Conservation (phyloP, 2,888 invertebrate species). For the Caenorhabditis sinica region DNA sequence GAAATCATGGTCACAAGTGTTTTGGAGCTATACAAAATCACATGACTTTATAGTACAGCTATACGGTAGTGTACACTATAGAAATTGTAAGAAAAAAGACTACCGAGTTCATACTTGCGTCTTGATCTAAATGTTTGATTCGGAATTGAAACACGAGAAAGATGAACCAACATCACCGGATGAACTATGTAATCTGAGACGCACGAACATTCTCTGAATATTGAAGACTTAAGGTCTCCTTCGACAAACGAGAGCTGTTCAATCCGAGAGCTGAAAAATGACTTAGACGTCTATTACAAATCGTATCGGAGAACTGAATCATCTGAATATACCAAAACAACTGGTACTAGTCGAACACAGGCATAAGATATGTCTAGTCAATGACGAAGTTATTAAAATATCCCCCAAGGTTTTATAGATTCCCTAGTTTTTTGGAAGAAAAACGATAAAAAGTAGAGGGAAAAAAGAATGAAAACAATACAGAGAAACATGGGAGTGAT, state of each 20-base stretch:
- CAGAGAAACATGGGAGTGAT: background rate
- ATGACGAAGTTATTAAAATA: slow-evolving; percentile 3
- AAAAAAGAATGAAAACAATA: slow-evolving; percentile 1
- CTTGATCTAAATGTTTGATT: background rate
- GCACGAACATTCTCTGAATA: background rate
- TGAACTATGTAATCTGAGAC: slow-evolving; percentile 17
- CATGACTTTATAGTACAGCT: no score
- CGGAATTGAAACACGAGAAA: background rate
- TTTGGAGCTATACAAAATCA: no score
- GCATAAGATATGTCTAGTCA: background rate
- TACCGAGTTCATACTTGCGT: background rate
- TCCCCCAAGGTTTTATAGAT: background rate
- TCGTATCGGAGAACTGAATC: slow-evolving; percentile 5
- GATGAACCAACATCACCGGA: slow-evolving; percentile 5
- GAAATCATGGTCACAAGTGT: background rate
- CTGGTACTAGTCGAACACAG: slow-evolving; percentile 5
- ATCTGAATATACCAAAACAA: slow-evolving; percentile 18
- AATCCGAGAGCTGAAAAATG: slow-evolving; percentile 1
- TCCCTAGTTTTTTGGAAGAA: background rate
- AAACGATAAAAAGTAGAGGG: background rate
- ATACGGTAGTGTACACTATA: no score
- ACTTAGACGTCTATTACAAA: slow-evolving; percentile 3
- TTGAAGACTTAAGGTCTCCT: background rate
- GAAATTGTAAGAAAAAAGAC: background rate
- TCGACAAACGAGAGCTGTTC: background rate